phyloP scores from a whole-genome alignment of 2,888 invertebrate genomes.

The Therioaphis trifolii region DNA sequence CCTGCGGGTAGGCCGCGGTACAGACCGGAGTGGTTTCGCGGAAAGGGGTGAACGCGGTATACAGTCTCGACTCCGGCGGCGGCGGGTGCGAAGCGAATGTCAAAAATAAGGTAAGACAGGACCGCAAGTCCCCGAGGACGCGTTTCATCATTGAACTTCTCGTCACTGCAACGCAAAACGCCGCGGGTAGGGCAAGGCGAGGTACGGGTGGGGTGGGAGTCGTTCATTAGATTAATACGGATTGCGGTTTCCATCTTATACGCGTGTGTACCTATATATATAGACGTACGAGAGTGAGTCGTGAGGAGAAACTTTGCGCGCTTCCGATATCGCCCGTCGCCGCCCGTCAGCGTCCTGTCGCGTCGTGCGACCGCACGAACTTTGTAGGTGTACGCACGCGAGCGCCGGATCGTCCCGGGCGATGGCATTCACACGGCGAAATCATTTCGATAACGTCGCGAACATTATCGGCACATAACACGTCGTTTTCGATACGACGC shows the following conservation, averaged over 20 bases:
- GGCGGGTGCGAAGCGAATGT: no score
- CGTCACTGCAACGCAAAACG: conserved; percentile 59
- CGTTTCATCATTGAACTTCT: conserved; percentile 57
- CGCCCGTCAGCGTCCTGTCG: background rate
- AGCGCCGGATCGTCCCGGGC: background rate
- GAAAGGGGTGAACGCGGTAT: background rate
- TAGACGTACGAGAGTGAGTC: no score
- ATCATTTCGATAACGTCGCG: background rate
- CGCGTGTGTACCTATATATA: no score
- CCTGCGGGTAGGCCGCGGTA: background rate
- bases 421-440: background rate
- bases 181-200: background rate
- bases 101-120: conserved; percentile 52
- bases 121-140: conserved; percentile 42
- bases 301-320: conserved; percentile 28
- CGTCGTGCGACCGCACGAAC: background rate
- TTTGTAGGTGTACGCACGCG: background rate
- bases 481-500: no score
- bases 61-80: background rate
- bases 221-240: conserved; percentile 60
- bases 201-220: background rate
- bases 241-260: conserved; percentile 15
- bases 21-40: no score
- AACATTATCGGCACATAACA: no score
- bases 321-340: conserved; percentile 16